Base-by-base conservation (phyloP, 2,113 vertebrate genomes). In the Macrotus californicus region DNA sequence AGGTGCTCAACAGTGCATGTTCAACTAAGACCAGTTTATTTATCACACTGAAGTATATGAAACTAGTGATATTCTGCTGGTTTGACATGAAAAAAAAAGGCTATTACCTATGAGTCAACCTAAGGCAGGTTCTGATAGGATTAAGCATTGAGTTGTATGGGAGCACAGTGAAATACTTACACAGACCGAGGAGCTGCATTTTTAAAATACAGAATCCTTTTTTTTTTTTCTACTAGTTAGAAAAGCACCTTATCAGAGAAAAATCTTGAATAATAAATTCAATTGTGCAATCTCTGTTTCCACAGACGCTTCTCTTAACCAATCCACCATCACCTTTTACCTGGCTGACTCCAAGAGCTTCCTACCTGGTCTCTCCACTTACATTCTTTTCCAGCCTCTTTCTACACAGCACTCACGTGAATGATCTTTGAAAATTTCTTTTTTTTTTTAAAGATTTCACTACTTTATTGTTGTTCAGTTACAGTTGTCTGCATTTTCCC, bases 291-390 rank as follows among this genome's bases (percentile, higher is more conserved):
- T 41, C 1, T n/a, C 54, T 9, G 26, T 36, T 66, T 76, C 34
- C 0, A 64, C 7, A 21, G 36, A 6, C 10, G 52, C 0, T n/a
- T 10, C 29, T 73, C 22, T 22, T 26, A 18, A 6, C 16, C 24
- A 14, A 43, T 36, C 24, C 8, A 36, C 24, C 46, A 41, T 48
- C 21, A 56, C 7, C 18, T 54, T 43, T 76, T 46, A 11, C 67
- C 14, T 41, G 16, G 52, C 26, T 13, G 3, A 12, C 15, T 39
- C 3, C 21, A 22, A 52, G 69, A 1, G 14, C 11, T n/a, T 89
- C 75, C 19, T 16, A 34, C 18, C 36, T 50, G 73, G 7, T 52
- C 66, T 86, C 29, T 50, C 41, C 3, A 2, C 21, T 48, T 29
- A 16, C 3, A 41, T 54, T 87, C 56, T 31, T 75, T 43, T 66